Evolutionary conservation across 1,140 invertebrate species (phyloP), one percentile per base, ranked within the genome.

Genomic region (Lepidotrigona ventralis): DNA sequence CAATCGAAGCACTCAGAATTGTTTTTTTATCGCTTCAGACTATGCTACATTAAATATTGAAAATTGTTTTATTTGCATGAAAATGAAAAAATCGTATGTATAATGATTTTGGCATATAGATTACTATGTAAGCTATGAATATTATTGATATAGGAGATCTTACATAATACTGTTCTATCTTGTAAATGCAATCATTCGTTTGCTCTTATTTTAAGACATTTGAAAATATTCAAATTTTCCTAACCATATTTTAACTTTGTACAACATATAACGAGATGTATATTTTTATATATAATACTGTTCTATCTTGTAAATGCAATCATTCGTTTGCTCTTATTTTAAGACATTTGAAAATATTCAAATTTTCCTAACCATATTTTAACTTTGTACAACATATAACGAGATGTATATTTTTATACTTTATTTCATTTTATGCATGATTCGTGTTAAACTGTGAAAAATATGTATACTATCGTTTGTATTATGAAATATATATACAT

Each of bases 401-500:
- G 23, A 39, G 60, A 58, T 58, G 23, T 39, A 58, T 60, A 63
- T 76, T 63, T 63, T 60, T 63, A 51, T 76, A 63, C 63, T 33
- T 75, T n/a, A 11, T 63, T 58, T 39, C 14, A 23, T 74, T 39
- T 74, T 58, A 15, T 58, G 69, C 54, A 58, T n/a, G n/a, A 73
- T 80, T 21, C 14, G 63, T n/a, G 14, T 54, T 72, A 33, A 63
- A 23, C 2, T 72, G 29, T 54, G 21, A 29, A 72, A 63, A 19
- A 21, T 17, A 26, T 73, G 19, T 58, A 53, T 26, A 64, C 29
- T n/a, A 51, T 74, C 29, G 19, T 80, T 51, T 71, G 46, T 72
- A 46, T 77, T 77, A 53, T 23, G 26, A 72, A 60, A 51, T 29
- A 58, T 51, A 39, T 72, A 72, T 53, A 46, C 33, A 68, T 26